Evolutionary conservation across 2,113 vertebrate genomes (phyloP), one percentile per base, ranked within the genome.

Genomic region (Mobula hypostoma): DNA sequence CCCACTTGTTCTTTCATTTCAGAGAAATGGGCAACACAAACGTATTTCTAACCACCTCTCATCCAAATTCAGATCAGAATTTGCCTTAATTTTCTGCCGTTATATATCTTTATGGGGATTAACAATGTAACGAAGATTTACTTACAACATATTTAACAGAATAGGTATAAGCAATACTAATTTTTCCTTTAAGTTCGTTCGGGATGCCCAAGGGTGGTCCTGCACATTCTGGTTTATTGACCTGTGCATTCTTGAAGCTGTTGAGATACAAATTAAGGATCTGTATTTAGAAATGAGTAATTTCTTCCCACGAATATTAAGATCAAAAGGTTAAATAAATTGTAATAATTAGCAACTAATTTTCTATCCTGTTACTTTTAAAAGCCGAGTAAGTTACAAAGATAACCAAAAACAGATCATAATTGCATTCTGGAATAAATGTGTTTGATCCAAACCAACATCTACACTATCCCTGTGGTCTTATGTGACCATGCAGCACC

Each of bases 121-220:
- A 74, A 74, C 72, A 74, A 6, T 8, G 17, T 21, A 48, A 48
- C 48, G 3, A 74, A 74, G 72, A 74, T 74, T 72, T 24, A 94
- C 97, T 97, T 95, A 98, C 99, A 66, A 97, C 58, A 96, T 99
- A 99, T 94, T 95, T 95, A 95, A 99, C 96, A 2, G 98, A 98
- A 94, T 99, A 99, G 1, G 98, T 98, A 95, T 99, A 99, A 68
- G 96, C 95, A 95, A 99, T 96, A 94, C 97, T 97, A 83, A 99
- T 78, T 94, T 97, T 97, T 93, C 95, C 96, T 0, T 95, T 96
- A 94, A 97, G 97, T 19, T 97, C 96, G 77, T 96, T 98, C 94
- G 97, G 98, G 94, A 99, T 97, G 94, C 98, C 98, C 99, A 99
- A 98, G 29, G 99, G 98, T 78, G 74, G 40, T 29, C 96, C 97